Percentiles rank a stretch among this genome's conserved stretches.
These are phyloP conservation scores for Meandrusa payeni DNA, from an alignment of 2,888 invertebrate species.

Conservation along the genomic window DNA sequence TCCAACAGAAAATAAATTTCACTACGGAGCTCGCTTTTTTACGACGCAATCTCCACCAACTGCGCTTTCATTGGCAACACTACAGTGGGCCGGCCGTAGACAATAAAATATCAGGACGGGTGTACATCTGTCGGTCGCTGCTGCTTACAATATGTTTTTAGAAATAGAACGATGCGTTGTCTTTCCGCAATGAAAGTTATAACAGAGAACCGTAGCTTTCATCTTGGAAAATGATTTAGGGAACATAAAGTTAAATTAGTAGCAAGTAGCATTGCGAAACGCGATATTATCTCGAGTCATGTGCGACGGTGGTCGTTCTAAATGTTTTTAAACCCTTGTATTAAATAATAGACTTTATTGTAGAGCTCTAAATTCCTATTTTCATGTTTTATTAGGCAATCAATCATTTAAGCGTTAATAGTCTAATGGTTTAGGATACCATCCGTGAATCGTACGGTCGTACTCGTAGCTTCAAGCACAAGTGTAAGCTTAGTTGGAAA, in stretches of 20 bases:
- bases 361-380: too few relatives aligned
- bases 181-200: neutral
- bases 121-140: constrained; percentile 15
- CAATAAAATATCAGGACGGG: constrained; percentile 14
- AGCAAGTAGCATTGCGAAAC: neutral
- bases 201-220: neutral
- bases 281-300: neutral
- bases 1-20: too few relatives aligned
- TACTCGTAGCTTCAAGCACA: too few relatives aligned
- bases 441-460: too few relatives aligned
- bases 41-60: neutral
- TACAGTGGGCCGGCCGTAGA: constrained; percentile 10
- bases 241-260: neutral
- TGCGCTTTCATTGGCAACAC: neutral
- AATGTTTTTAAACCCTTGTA: neutral
- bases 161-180: constrained; percentile 11
- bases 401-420: too few relatives aligned
- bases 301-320: neutral
- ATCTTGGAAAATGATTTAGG: constrained; percentile 6
- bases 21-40: constrained; percentile 3
- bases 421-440: too few relatives aligned
- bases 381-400: too few relatives aligned
- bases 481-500: too few relatives aligned
- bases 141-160: neutral
- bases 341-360: too few relatives aligned